Percentiles rank a stretch among this genome's conserved stretches.
Conservation (phyloP, 2,113 vertebrate genomes). For the Nothoprocta pentlandii region DNA sequence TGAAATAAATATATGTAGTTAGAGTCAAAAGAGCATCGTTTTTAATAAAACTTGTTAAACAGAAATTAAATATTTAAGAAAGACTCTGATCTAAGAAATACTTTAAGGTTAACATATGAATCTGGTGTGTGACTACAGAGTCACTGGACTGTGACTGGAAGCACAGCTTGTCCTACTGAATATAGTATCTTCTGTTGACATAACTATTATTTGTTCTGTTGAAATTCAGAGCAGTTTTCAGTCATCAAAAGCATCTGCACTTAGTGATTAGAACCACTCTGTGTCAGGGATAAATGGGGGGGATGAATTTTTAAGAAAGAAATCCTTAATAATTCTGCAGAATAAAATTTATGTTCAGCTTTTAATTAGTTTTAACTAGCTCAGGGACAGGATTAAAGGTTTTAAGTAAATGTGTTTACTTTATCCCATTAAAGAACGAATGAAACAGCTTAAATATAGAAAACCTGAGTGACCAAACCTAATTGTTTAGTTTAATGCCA, state of each 20-base stretch:
- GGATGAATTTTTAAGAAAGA: background rate
- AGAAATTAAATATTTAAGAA: background rate
- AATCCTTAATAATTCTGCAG: background rate
- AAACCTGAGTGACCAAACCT: background rate
- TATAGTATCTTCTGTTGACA: background rate
- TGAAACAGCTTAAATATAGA: background rate
- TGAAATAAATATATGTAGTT: background rate
- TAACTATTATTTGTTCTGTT: background rate
- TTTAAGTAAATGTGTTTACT: background rate
- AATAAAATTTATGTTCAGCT: background rate
- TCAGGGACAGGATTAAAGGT: conserved; percentile 10
- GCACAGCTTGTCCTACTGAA: background rate
- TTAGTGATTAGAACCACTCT: background rate
- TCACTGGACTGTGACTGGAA: background rate
- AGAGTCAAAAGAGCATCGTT: background rate
- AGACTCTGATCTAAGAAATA: background rate
- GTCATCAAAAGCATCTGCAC: background rate
- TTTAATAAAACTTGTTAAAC: background rate
- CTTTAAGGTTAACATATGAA: background rate
- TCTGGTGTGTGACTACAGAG: background rate
- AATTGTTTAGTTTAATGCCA: background rate
- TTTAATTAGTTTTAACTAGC: conserved; percentile 19
- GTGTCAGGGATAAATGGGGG: background rate
- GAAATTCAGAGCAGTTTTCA: background rate
- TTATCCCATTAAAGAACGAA: background rate